Evolutionary conservation across 2,888 invertebrate genomes (phyloP).

Genomic region (Ceratothoa steindachneri): DNA sequence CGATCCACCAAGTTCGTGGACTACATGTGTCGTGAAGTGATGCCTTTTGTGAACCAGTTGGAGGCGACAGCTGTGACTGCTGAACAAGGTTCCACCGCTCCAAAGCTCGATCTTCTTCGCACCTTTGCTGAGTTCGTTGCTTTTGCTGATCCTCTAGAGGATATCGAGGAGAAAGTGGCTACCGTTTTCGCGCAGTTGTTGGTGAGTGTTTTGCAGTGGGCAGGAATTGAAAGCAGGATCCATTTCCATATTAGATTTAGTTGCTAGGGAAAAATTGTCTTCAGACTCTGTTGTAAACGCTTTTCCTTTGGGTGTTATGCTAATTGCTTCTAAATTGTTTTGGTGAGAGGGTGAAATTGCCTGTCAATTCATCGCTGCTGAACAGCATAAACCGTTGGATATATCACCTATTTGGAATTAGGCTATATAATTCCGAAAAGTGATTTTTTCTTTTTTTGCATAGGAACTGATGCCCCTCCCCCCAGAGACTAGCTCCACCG

Average conservation of each 20-base stretch:
- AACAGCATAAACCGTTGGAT: no score
- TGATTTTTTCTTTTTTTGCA: background rate
- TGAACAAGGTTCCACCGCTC: constrained; percentile 55
- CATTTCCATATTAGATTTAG: no score
- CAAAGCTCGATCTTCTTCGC: constrained; percentile 68
- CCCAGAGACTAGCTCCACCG: constrained; percentile 55
- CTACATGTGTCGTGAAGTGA: constrained; percentile 77
- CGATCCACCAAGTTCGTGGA: constrained; percentile 78
- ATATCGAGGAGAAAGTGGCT: constrained; percentile 66
- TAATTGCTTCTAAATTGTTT: no score
- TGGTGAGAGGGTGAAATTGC: no score
- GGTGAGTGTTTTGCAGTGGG: no score
- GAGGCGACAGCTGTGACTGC: constrained; percentile 60
- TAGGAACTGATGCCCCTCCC: constrained; percentile 86
- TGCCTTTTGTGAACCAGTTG: constrained; percentile 69
- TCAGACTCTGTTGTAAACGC: no score
- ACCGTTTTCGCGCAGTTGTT: constrained; percentile 72
- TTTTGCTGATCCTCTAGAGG: constrained; percentile 71
- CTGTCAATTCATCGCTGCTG: no score
- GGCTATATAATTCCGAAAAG: no score
- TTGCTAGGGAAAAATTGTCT: background rate
- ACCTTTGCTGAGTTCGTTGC: constrained; percentile 79
- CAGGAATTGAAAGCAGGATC: no score
- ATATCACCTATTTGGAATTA: no score
- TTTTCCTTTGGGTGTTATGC: no score